Base-by-base conservation (phyloP, 2,888 invertebrate species). In the Caenorhabditis parvicauda region DNA sequence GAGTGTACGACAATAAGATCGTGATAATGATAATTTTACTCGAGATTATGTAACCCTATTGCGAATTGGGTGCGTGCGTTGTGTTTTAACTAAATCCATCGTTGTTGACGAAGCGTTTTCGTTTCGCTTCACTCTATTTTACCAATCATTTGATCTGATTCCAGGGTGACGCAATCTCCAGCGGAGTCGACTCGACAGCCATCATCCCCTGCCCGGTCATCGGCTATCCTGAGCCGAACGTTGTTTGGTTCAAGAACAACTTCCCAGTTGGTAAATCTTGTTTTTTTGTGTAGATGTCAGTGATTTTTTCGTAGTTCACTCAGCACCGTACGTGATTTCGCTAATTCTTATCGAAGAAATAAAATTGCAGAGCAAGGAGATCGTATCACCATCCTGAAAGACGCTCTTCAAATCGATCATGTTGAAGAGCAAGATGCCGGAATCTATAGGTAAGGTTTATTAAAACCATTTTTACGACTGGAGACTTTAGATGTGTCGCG, bases 231-330 rank as follows among this genome's bases (percentile, higher is more conserved):
- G 43, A 50, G 17, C 75, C 77, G 7, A 39, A 43, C 7, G 53
- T 77, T 22, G 37, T 53, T 21, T 77, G 77, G 77, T 75, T 51
- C 56, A 76, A 71, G 43, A 66, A 72, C 47, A 62, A 51, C 5
- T 59, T 62, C 37, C 59, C 66, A 24, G 24, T 76, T 14, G 64
- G 72, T 72, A 38, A 54, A 64, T 47, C 1, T 32, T 41, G 2
- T 25, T 25, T 22, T 25, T 17, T 29, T 48, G n/a, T n/a, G n/a
- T n/a, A n/a, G n/a, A n/a, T n/a, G n/a, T n/a, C n/a, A n/a, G n/a
- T 25, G 24, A 1, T 22, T 6, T 7, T 22, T 19, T 5, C 14
- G 49, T n/a, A n/a, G n/a, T n/a, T n/a, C n/a, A n/a, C n/a, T n/a
- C n/a, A n/a, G n/a, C 3, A 5, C n/a, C 21, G 7, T 9, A 24